Percentiles rank a stretch among this genome's conserved stretches.
These are phyloP conservation scores for Caenorhabditis tropicalis DNA, from an alignment of 1,140 invertebrate genomes.

Conservation along the genomic window DNA sequence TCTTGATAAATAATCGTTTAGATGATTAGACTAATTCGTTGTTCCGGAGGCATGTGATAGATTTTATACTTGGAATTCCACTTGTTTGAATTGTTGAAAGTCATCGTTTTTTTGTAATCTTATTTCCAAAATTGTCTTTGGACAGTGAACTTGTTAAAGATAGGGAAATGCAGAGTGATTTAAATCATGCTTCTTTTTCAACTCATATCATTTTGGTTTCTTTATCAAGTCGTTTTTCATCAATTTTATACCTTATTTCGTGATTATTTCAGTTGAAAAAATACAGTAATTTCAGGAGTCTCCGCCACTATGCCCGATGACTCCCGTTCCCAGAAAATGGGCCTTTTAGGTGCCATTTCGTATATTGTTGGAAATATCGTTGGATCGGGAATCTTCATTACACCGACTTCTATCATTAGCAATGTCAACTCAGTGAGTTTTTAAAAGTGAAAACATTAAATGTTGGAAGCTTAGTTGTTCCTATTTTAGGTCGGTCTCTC, in stretches of 20 bases:
- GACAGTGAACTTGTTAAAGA: not conserved
- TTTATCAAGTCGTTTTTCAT: slow-evolving; percentile 14
- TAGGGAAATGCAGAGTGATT: not conserved
- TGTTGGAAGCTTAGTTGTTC: not conserved
- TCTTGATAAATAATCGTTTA: not conserved
- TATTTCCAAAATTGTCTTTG: not conserved
- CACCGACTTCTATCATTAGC: slow-evolving; percentile 63
- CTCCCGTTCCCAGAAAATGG: slow-evolving; percentile 56
- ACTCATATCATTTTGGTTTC: not conserved
- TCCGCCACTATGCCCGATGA: slow-evolving; percentile 24
- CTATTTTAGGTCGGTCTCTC: slow-evolving; percentile 62
- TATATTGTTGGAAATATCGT: slow-evolving; percentile 66
- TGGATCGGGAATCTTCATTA: slow-evolving; percentile 67
- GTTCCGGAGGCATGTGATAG: slow-evolving; percentile 3
- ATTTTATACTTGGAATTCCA: not conserved
- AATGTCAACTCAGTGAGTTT: slow-evolving; percentile 61
- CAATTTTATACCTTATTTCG: too few relatives aligned
- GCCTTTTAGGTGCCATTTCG: slow-evolving; percentile 56
- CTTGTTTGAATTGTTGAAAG: not conserved
- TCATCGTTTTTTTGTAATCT: slow-evolving; percentile 18
- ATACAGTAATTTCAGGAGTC: slow-evolving; percentile 1
- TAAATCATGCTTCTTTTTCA: not conserved
- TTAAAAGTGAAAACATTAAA: not conserved
- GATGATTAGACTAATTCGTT: not conserved
- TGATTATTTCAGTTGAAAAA: not conserved